A percentile compares a stretch with the other conserved stretches of the same genome.
Conservation (phyloP, 1,140 invertebrate species). For the Pseudomyrmex pallidus region DNA sequence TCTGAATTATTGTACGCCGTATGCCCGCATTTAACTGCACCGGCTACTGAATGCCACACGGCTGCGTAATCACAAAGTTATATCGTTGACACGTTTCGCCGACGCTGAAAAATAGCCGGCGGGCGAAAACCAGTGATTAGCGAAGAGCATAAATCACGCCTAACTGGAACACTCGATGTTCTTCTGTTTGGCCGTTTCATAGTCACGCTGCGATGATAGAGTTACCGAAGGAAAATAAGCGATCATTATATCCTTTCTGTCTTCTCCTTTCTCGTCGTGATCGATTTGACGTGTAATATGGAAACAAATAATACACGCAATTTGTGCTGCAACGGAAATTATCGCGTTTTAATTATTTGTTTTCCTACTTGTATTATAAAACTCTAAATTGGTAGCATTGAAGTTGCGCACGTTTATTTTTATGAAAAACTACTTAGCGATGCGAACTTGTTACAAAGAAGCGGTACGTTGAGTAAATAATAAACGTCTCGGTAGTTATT, state of each 20-base stretch:
- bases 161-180: slow-evolving; percentile 35
- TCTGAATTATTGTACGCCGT: slow-evolving; percentile 24
- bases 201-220: slow-evolving; percentile 26
- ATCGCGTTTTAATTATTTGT: no score
- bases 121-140: slow-evolving; percentile 53
- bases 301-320: no score
- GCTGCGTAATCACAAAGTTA: slow-evolving; percentile 24
- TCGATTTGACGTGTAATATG: no score
- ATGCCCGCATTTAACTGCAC: slow-evolving; percentile 21
- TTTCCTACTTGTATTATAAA: background rate
- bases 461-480: background rate
- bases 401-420: background rate
- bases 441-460: background rate
- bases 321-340: no score
- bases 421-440: no score
- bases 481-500: slow-evolving; percentile 8
- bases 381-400: background rate
- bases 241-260: slow-evolving; percentile 22
- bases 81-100: slow-evolving; percentile 1
- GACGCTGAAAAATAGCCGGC: slow-evolving; percentile 35
- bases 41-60: slow-evolving; percentile 41
- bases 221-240: background rate
- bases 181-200: slow-evolving; percentile 15
- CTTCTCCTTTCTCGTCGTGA: no score
- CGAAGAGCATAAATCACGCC: slow-evolving; percentile 49